These are phyloP conservation scores for Pomatostomus ruficeps DNA, from an alignment of 2,113 vertebrate species.

Conservation along the genomic window DNA sequence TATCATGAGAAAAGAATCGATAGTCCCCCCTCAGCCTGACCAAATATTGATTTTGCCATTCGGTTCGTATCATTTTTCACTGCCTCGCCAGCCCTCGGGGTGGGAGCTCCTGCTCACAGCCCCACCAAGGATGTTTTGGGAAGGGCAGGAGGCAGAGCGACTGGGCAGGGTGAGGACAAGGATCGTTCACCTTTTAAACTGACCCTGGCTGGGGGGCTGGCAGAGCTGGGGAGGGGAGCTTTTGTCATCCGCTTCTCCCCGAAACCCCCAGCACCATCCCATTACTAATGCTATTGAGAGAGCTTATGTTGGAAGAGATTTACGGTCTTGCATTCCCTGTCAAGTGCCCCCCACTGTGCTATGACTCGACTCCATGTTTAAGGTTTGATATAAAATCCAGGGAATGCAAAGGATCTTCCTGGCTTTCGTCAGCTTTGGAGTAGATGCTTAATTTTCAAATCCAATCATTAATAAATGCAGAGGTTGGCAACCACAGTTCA, in stretches of 20 bases:
- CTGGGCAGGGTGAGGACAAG: background rate
- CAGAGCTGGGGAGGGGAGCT: background rate
- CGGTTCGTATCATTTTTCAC: slow-evolving; percentile 44
- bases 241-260: background rate
- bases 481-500: background rate
- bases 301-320: background rate
- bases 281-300: background rate
- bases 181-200: background rate
- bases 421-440: background rate
- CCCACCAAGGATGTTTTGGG: background rate
- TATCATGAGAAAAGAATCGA: slow-evolving; percentile 63
- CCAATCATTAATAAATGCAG: background rate
- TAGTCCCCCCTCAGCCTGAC: slow-evolving; percentile 49
- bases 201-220: background rate
- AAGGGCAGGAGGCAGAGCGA: background rate
- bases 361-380: background rate
- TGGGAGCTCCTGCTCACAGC: background rate
- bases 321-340: background rate
- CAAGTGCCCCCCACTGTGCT: background rate
- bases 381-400: slow-evolving; percentile 13
- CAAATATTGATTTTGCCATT: slow-evolving; percentile 62
- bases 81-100: background rate
- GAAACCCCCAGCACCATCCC: background rate
- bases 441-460: background rate
- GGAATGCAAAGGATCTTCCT: background rate